Base-by-base conservation (phyloP, 1,140 invertebrate genomes). In the Lepidurus apus region DNA sequence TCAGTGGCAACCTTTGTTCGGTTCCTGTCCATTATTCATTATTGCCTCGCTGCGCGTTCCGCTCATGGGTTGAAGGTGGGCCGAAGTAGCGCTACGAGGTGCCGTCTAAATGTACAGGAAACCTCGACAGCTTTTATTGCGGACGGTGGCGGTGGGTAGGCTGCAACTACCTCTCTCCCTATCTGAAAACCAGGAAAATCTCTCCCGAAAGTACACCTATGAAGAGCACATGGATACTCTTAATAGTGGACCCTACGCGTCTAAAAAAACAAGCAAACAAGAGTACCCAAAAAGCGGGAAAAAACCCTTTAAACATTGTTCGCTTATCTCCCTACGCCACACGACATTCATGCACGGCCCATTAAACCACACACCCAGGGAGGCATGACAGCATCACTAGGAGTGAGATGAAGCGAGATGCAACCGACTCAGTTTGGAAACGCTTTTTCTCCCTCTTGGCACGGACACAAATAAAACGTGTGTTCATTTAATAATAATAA, bases 241-340 rank as follows among this genome's bases (percentile, higher is more conserved):
- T 34, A 34, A 4, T 3, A 3, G n/a, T 13, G 45, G 45, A 47
- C 1, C 17, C 17, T 21, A 65, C 1, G 13, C 7, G 53, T 65
- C 2, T 65, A 7, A n/a, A 4, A n/a, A 65, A 17, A n/a, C 21
- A 65, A 21, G 53, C n/a, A n/a, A 1, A 65, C 53, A 17, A 6
- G 17, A 47, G 45, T 47, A 47, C 1, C 3, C 34, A 47, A 6
- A 0, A 47, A 47, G 45, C 10, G 17, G 53, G 21, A 65, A 65
- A 65, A 65, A 7, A 4, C 0, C 1, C 53, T n/a, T 21, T 65
- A 7, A 65, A 7, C 53, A 65, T 0, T 65, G n/a, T 65, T 65
- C 53, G n/a, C 53, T 65, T 65, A 65, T 65, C 53, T 65, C n/a
- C n/a, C n/a, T 65, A 65, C 53, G 21, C 53, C 53, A 65, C 53